Evolutionary conservation across 2,888 invertebrate genomes (phyloP).

Genomic region (Alsophila aescularia): DNA sequence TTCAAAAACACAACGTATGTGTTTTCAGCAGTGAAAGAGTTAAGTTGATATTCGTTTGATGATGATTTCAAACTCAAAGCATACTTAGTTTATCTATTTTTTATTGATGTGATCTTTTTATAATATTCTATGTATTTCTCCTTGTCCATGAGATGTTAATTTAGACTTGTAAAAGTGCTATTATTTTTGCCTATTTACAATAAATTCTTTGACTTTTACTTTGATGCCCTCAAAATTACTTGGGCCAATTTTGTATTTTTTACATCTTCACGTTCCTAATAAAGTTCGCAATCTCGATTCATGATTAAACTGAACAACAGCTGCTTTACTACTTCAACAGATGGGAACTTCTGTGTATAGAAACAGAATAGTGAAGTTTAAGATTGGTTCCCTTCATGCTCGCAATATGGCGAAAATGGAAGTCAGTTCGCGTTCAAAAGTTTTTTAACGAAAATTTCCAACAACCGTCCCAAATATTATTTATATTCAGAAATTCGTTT

Average conservation of each 20-base stretch:
- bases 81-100: too few relatives aligned
- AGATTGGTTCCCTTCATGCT: conserved; percentile 46
- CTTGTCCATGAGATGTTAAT: too few relatives aligned
- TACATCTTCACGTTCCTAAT: background rate
- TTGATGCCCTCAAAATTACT: background rate
- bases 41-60: too few relatives aligned
- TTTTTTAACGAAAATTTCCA: conserved; percentile 6
- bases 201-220: too few relatives aligned
- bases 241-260: background rate
- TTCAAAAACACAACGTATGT: too few relatives aligned
- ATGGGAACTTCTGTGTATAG: conserved; percentile 36
- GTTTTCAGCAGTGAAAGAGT: too few relatives aligned
- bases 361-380: conserved; percentile 41
- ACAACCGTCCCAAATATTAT: background rate
- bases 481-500: too few relatives aligned
- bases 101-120: too few relatives aligned
- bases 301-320: background rate
- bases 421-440: conserved; percentile 6
- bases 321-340: conserved; percentile 27
- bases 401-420: conserved; percentile 34
- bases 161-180: too few relatives aligned
- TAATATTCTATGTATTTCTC: too few relatives aligned
- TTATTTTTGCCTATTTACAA: too few relatives aligned
- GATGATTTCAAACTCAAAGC: too few relatives aligned
- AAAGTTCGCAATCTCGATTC: background rate